Conservation (phyloP, 2,113 vertebrate genomes). For the Myodes glareolus region DNA sequence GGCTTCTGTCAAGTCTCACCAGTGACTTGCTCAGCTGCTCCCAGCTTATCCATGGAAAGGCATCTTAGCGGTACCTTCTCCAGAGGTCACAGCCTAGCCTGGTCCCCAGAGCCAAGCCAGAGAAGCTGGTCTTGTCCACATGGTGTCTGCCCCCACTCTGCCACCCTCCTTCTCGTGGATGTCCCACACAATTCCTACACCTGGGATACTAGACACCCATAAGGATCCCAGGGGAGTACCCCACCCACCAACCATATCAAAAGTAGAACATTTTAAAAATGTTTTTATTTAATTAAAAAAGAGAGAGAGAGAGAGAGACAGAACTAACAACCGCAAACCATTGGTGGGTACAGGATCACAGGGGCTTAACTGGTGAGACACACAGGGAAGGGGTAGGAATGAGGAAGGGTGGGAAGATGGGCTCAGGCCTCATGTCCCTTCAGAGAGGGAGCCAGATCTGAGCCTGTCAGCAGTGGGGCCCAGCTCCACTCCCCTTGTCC, state of each 20-base stretch:
- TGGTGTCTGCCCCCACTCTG: fast-evolving
- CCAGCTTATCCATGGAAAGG: not conserved
- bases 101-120: not conserved
- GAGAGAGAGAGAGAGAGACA: constrained; percentile 6
- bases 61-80: fast-evolving
- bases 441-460: not conserved
- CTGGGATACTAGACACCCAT: not conserved
- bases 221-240: not conserved
- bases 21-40: not conserved
- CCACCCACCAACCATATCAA: constrained; percentile 44
- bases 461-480: not conserved
- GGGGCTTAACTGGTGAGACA: constrained; percentile 82
- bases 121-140: not conserved
- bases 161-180: not conserved
- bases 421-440: not conserved
- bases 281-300: constrained; percentile 87
- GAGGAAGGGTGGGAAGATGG: not conserved
- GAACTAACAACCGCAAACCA: constrained; percentile 75
- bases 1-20: not conserved
- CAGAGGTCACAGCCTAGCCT: not conserved
- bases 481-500: not conserved
- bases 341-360: constrained; percentile 85
- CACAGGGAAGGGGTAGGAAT: not conserved
- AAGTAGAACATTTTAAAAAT: constrained; percentile 85
- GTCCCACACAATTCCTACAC: not conserved